Evolutionary conservation across 2,888 invertebrate species (phyloP).

Genomic region (Cheilosia impressa): DNA sequence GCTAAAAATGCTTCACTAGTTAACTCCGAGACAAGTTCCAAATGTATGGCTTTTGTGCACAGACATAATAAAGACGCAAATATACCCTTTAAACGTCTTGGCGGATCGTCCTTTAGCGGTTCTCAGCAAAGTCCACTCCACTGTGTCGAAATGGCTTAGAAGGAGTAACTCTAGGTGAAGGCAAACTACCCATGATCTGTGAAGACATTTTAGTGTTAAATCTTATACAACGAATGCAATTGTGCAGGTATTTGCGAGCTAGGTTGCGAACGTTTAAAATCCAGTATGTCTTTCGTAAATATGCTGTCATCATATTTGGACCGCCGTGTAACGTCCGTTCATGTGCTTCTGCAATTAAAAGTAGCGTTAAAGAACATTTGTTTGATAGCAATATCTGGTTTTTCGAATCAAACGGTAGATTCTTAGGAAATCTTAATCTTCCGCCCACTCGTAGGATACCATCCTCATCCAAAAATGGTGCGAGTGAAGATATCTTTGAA

Average conservation of each 20-base stretch:
- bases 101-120: background rate
- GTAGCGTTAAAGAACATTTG: background rate
- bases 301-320: constrained; percentile 7
- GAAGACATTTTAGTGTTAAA: constrained; percentile 1
- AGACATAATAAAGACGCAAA: background rate
- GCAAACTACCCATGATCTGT: background rate
- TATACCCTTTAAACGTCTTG: background rate
- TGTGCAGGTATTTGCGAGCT: constrained; percentile 2
- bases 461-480: constrained; percentile 10
- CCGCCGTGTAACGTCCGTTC: too few species aligned
- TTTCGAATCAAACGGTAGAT: constrained; percentile 5
- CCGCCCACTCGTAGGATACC: constrained; percentile 15
- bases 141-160: constrained; percentile 15
- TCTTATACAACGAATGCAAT: constrained; percentile 1
- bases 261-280: constrained; percentile 8
- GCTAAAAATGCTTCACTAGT: background rate
- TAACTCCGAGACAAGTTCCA: background rate
- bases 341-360: constrained; percentile 10
- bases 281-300: background rate
- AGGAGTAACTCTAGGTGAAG: background rate
- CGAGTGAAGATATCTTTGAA: constrained; percentile 2
- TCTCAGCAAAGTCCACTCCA: constrained; percentile 4
- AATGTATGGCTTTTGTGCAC: background rate
- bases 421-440: constrained; percentile 12
- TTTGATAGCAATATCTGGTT: background rate